Evolutionary conservation across 2,797 vertebrate genomes (phyloP).

Genomic region (Sylvia borin): DNA sequence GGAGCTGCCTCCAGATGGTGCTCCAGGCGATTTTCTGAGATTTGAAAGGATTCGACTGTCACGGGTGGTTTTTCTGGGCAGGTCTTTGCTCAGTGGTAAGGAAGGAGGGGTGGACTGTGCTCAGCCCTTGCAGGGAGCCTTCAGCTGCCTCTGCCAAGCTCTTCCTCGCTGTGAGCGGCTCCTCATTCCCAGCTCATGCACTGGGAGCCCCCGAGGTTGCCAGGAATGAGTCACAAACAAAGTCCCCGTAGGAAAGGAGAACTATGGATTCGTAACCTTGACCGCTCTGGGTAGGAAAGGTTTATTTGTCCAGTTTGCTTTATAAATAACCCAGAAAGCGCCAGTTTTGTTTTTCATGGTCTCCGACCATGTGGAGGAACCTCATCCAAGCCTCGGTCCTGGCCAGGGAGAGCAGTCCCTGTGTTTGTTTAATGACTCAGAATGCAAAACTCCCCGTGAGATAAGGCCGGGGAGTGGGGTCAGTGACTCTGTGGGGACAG

Average conservation of each 20-base stretch:
- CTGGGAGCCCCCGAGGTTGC: not conserved
- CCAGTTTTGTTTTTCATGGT: not conserved
- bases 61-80: not conserved
- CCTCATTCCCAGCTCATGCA: not conserved
- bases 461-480: not conserved
- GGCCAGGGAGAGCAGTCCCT: not conserved
- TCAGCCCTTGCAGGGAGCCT: not conserved
- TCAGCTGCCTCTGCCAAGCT: not conserved
- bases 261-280: not conserved
- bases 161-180: not conserved
- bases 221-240: not conserved
- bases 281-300: not conserved
- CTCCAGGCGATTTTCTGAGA: not conserved
- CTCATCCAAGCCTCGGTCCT: not conserved
- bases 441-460: accelerated
- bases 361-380: accelerated
- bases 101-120: not conserved
- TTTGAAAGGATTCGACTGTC: accelerated
- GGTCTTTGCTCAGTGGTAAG: not conserved
- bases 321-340: slow-evolving; percentile 18
- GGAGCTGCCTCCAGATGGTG: slow-evolving; percentile 40
- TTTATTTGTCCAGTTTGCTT: slow-evolving; percentile 7
- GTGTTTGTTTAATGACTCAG: not conserved
- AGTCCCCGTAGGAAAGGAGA: not conserved
- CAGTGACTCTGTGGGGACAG: not conserved